Percentiles rank a stretch among this genome's conserved stretches.
Evolutionary conservation across 2,113 vertebrate species (phyloP).

Genomic region (Gymnorhina tibicen): DNA sequence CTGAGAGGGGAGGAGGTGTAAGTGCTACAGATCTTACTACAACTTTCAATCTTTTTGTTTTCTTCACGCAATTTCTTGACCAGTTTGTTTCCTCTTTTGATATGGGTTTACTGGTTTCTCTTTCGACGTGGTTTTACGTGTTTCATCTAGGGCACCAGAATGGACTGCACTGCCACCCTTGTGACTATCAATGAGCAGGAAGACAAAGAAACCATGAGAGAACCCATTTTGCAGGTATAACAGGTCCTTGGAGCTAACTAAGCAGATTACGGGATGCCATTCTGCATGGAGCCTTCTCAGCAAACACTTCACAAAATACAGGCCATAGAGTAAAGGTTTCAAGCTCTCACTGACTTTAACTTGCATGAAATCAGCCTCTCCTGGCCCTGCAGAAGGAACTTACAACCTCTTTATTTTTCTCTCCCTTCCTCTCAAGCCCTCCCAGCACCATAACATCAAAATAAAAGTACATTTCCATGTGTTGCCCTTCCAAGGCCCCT

Average conservation of each 20-base stretch:
- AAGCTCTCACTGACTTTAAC: neutral
- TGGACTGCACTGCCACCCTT: neutral
- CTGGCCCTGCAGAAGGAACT: neutral
- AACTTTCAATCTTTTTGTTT: neutral
- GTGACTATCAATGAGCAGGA: neutral
- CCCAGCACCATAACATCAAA: neutral
- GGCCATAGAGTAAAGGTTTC: neutral
- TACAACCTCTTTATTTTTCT: neutral
- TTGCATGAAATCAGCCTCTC: neutral
- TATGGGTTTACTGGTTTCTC: accelerated
- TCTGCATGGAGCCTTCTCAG: neutral
- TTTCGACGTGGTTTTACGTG: neutral
- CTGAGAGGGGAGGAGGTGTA: accelerated
- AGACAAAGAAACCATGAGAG: neutral
- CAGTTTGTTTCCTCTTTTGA: neutral
- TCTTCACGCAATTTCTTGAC: neutral
- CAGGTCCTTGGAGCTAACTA: neutral
- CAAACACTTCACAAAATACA: neutral
- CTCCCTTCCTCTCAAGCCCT: neutral
- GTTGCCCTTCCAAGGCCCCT: neutral
- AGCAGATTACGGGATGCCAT: neutral
- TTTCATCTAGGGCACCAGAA: neutral
- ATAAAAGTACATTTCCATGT: neutral
- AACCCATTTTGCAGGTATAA: neutral
- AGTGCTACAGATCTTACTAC: neutral